Evolutionary conservation across 1,140 invertebrate genomes (phyloP), one percentile per base, ranked within the genome.

Genomic region (Idris sp.): DNA sequence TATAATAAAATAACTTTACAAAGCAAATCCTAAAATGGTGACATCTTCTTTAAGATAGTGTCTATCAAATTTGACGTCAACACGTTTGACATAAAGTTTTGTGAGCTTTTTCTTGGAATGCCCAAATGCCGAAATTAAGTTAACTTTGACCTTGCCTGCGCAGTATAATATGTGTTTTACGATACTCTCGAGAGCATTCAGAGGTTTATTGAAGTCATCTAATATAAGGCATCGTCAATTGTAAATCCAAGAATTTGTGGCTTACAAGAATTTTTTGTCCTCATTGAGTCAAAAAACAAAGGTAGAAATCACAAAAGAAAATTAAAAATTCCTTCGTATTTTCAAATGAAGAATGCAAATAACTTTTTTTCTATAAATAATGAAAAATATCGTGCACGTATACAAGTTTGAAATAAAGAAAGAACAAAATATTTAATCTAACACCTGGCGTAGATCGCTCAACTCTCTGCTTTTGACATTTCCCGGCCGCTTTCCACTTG

Each of bases 401-500:
- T n/a, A n/a, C n/a, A n/a, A n/a, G n/a, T n/a, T n/a, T n/a, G n/a
- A n/a, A n/a, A n/a, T n/a, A n/a, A n/a, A n/a, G n/a, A n/a, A n/a
- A n/a, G 46, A 49, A 22, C 4, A 54, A 36, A n/a, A 43, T n/a
- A n/a, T n/a, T 28, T 33, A 15, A 38, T 36, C 44, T 40, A 54
- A 33, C 69, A 68, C 48, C 62, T 74, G 71, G 56, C 62, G 14
- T 46, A 18, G 6, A 74, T 30, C 33, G 6, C 43, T 65, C 59
- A 54, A 59, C 33, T 64, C 16, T 11, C 35, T 59, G 59, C 48
- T 65, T 65, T 53, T 75, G 51, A 69, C 65, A 30, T 75, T 69
- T 64, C 65, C 49, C 64, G 73, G 58, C 13, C 59, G 53, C 51
- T 75, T 75, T 75, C 64, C 65, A 65, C 73, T 75, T 75, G 73